phyloP scores from a whole-genome alignment of 2,797 vertebrate genomes.

The Hypotaenidia okinawae region DNA sequence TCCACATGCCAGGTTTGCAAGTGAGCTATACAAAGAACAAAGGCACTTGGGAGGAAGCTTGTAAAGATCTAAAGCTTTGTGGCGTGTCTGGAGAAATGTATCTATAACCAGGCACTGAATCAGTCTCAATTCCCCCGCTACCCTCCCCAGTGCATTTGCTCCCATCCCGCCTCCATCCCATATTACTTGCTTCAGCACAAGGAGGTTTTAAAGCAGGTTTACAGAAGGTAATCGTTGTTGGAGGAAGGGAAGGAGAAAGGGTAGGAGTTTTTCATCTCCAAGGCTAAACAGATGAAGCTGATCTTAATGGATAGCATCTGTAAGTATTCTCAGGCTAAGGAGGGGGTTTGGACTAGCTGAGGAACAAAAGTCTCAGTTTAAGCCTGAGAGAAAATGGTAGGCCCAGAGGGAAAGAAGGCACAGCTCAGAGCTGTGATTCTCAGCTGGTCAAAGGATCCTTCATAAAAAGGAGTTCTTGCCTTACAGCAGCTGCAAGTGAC shows the following conservation, averaged over 20 bases:
- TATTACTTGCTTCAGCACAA: constrained; percentile 1
- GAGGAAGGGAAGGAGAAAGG: neutral
- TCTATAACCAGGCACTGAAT: constrained; percentile 56
- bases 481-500: neutral
- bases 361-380: neutral
- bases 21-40: constrained; percentile 52
- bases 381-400: constrained; percentile 24
- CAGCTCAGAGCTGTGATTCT: neutral
- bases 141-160: neutral
- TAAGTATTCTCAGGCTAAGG: constrained; percentile 72
- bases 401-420: neutral
- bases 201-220: constrained; percentile 66
- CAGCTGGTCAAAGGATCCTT: neutral
- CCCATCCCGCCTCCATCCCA: neutral
- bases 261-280: constrained; percentile 66
- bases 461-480: neutral
- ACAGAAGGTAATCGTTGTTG: constrained; percentile 70
- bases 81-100: constrained; percentile 65
- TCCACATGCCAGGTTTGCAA: constrained; percentile 58
- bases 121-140: neutral
- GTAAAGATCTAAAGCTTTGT: constrained; percentile 61
- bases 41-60: constrained; percentile 50
- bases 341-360: neutral
- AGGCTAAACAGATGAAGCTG: constrained; percentile 74
- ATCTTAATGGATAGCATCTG: constrained; percentile 79